phyloP scores from a whole-genome alignment of 2,888 invertebrate genomes.

The Ichneumoninae sp. region DNA sequence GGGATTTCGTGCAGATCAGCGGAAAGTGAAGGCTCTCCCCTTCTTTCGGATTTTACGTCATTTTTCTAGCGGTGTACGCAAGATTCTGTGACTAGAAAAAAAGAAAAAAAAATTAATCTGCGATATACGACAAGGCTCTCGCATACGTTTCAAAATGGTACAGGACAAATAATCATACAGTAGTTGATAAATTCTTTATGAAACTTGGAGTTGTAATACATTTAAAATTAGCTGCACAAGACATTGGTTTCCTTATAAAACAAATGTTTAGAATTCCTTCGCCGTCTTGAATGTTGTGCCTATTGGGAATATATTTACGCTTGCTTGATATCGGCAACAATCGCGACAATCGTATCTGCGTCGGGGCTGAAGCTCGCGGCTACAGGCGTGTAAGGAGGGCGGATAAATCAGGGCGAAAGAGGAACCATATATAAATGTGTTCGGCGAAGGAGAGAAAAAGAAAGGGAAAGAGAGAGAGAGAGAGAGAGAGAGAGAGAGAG shows the following conservation, averaged over 20 bases:
- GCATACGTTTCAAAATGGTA: neutral
- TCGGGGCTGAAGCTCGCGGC: slow-evolving; percentile 47
- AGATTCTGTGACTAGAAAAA: slow-evolving; percentile 23
- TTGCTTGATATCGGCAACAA: slow-evolving; percentile 41
- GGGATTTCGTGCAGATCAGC: slow-evolving; percentile 83
- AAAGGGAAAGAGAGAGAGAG: neutral
- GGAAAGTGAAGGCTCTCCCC: slow-evolving; percentile 75
- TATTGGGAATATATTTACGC: slow-evolving; percentile 23
- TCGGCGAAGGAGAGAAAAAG: slow-evolving; percentile 16
- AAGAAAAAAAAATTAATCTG: slow-evolving; percentile 38
- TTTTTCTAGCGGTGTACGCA: slow-evolving; percentile 49
- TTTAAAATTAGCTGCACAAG: neutral
- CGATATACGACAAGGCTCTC: slow-evolving; percentile 10
- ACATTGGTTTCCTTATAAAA: neutral
- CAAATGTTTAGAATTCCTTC: slow-evolving; percentile 7
- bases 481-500: slow-evolving; percentile 3
- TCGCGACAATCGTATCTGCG: slow-evolving; percentile 40
- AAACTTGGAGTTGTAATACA: neutral
- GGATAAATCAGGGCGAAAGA: slow-evolving; percentile 63
- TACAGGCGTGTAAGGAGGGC: slow-evolving; percentile 54
- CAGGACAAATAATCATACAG: neutral
- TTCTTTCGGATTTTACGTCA: slow-evolving; percentile 51
- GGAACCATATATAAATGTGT: slow-evolving; percentile 56
- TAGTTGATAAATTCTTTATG: neutral
- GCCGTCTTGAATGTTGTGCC: slow-evolving; percentile 13